Conservation (phyloP, 2,113 vertebrate species). For the Macrotus californicus region DNA sequence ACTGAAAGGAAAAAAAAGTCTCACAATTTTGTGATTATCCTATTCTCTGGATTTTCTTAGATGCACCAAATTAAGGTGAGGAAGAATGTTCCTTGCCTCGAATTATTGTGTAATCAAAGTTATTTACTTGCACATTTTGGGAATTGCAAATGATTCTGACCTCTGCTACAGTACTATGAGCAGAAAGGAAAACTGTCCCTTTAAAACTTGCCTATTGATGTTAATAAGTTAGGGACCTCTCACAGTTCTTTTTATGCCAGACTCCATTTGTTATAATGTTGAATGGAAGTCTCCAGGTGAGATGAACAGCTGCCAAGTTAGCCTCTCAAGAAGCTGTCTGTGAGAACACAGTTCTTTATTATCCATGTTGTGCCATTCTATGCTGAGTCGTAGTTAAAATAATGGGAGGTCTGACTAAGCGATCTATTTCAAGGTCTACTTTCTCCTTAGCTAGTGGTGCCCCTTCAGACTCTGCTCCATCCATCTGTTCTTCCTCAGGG, state of each 20-base stretch:
- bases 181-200: constrained; percentile 46
- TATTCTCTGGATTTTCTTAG: background rate
- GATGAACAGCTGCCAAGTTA: constrained; percentile 39
- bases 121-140: background rate
- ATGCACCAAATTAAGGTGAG: background rate
- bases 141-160: constrained; percentile 29
- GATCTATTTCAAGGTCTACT: constrained; percentile 50
- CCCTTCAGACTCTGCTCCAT: background rate
- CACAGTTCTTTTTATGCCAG: background rate
- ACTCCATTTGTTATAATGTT: background rate
- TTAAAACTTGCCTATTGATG: constrained; percentile 44
- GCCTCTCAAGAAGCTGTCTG: constrained; percentile 40
- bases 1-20: background rate
- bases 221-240: constrained; percentile 39
- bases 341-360: constrained; percentile 40
- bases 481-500: constrained; percentile 56
- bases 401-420: constrained; percentile 47
- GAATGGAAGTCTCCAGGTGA: constrained; percentile 60
- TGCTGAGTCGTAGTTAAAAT: constrained; percentile 42
- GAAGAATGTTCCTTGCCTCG: background rate
- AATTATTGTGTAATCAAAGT: background rate
- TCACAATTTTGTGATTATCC: background rate
- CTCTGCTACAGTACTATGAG: constrained; percentile 22
- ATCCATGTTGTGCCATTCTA: background rate
- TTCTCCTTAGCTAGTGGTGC: constrained; percentile 39